A percentile compares a stretch with the other conserved stretches of the same genome.
Evolutionary conservation across 2,113 vertebrate species (phyloP).

Genomic region (Sturnus vulgaris): DNA sequence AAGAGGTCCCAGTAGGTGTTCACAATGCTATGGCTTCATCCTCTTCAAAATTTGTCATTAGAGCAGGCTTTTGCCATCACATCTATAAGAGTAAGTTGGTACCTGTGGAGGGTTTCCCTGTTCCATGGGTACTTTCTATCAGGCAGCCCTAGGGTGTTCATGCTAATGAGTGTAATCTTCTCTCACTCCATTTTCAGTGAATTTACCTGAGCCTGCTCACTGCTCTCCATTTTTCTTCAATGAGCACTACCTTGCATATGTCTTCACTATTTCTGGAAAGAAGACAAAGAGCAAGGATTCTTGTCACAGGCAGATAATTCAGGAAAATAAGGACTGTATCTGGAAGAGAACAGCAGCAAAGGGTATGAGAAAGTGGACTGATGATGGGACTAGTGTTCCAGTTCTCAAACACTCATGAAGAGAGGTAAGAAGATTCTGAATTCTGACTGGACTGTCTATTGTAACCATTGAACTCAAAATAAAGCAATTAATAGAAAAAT

Average conservation of each 20-base stretch:
- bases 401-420: background rate
- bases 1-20: background rate
- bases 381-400: background rate
- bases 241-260: background rate
- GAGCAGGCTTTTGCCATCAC: background rate
- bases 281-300: background rate
- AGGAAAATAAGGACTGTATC: background rate
- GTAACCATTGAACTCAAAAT: background rate
- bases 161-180: background rate
- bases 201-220: background rate
- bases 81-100: background rate
- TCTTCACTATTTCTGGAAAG: background rate
- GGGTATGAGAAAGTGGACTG: background rate
- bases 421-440: background rate
- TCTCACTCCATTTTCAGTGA: background rate
- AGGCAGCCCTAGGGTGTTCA: background rate
- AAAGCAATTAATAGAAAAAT: background rate
- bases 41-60: background rate
- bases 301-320: background rate
- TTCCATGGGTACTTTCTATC: background rate
- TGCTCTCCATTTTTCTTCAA: background rate
- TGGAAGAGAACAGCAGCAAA: background rate
- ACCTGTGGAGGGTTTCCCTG: background rate
- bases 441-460: background rate
- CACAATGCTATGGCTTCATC: background rate